Base-by-base conservation (phyloP, 2,888 invertebrate species). In the Drosophila rellima region DNA sequence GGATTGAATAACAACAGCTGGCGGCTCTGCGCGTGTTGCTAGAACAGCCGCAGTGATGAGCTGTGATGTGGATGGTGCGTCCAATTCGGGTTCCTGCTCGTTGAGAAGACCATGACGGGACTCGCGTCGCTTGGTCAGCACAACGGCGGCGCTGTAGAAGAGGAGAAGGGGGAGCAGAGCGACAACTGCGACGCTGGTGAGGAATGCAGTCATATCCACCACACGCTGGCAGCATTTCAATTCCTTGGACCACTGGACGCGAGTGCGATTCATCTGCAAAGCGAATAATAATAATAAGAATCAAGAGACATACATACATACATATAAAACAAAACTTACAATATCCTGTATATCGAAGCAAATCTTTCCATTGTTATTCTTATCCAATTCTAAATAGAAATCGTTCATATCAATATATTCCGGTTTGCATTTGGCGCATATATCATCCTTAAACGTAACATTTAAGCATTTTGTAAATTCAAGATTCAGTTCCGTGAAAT, bases 181-280 rank as follows among this genome's bases (percentile, higher is more conserved):
- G 5, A 85, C 73, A 4, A 89, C 48, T 3, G 47, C 44, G 6
- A 85, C 85, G 26, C 76, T 78, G 13, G 78, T 42, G 0, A 88
- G 15, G 56, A 91, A 92, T 0, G 80, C 37, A 0, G 56, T 65
- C 35, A 88, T 59, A 23, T 79, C 78, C 11, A 78, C 81, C 20
- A 90, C 80, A 0, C 92, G 90, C 17, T 82, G 81, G 31, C 91
- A 92, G 51, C 92, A 92, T 0, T 89, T 80, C 0, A 89, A 64
- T 2, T 80, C 80, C 47, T 83, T 91, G 0, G 92, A 92, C 92
- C 92, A 92, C 0, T 37, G 29, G 0, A 71, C 66, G 1, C 92
- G 90, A 0, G 92, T 91, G 29, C 80, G 82, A 62, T 92, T 92
- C 92, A 92, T 92, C 91, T 92, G 50, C 5, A 77, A n/a, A 6